Evolutionary conservation across 1,140 invertebrate species (phyloP).

Genomic region (Goniozus legneri): DNA sequence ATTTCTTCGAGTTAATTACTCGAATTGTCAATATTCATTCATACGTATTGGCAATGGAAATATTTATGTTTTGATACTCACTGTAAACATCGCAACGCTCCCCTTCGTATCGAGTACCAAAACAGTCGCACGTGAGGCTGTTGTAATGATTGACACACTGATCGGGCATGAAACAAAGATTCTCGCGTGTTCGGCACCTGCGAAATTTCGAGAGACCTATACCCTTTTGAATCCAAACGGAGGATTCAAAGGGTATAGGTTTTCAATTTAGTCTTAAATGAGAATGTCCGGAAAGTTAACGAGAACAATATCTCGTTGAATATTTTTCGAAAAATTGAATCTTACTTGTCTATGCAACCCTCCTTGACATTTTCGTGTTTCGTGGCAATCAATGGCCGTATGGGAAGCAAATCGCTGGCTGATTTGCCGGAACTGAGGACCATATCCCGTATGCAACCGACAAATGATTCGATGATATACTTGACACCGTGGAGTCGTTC

Average conservation of each 20-base stretch:
- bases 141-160: conserved; percentile 87
- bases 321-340: conserved; percentile 2
- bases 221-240: too few species aligned
- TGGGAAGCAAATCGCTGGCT: conserved; percentile 73
- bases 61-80: conserved; percentile 55
- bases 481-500: conserved; percentile 82
- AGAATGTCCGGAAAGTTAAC: too few species aligned
- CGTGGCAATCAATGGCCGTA: conserved; percentile 75
- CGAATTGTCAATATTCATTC: background rate
- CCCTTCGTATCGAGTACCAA: conserved; percentile 86
- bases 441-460: conserved; percentile 85
- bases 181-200: conserved; percentile 70
- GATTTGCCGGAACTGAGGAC: conserved; percentile 78
- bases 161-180: conserved; percentile 79
- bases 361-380: conserved; percentile 84
- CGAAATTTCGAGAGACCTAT: conserved; percentile 16
- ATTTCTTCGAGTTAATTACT: too few species aligned
- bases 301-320: too few species aligned
- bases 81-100: conserved; percentile 86
- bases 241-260: too few species aligned
- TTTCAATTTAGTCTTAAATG: too few species aligned
- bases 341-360: conserved; percentile 74
- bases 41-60: background rate
- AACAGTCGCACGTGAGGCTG: conserved; percentile 83
- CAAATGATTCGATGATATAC: conserved; percentile 88